Percentiles rank a stretch among this genome's conserved stretches.
phyloP scores from a whole-genome alignment of 2,888 invertebrate species.

The Dynastes hyllus region DNA sequence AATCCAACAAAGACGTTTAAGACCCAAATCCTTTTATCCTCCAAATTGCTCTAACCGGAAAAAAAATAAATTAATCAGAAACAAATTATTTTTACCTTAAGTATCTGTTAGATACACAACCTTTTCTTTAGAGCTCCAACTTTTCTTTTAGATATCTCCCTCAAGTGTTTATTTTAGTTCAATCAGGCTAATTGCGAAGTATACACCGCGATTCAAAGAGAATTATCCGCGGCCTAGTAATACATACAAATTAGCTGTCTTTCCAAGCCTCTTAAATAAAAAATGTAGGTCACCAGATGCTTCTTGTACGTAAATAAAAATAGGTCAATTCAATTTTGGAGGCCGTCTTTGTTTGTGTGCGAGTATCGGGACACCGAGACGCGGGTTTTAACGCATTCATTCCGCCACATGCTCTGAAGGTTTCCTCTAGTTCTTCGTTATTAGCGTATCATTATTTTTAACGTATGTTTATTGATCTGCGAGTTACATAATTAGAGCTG shows the following conservation, averaged over 20 bases:
- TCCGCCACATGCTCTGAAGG: background rate
- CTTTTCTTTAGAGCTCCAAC: too few species aligned
- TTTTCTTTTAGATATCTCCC: too few species aligned
- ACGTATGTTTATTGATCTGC: background rate
- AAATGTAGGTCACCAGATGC: slow-evolving; percentile 25
- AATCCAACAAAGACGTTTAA: too few species aligned
- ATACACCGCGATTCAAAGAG: background rate
- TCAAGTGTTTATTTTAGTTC: too few species aligned
- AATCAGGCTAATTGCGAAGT: background rate
- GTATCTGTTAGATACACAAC: background rate
- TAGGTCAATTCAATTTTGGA: slow-evolving; percentile 28
- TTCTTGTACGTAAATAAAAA: slow-evolving; percentile 26
- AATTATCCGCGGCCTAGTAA: too few species aligned
- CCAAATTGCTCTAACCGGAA: too few species aligned
- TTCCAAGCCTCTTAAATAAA: slow-evolving; percentile 6
- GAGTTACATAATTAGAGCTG: too few species aligned
- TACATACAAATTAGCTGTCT: slow-evolving; percentile 6
- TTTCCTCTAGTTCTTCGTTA: background rate
- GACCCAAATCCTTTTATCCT: too few species aligned
- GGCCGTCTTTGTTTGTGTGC: slow-evolving; percentile 25
- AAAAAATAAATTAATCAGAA: too few species aligned
- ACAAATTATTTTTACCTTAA: too few species aligned
- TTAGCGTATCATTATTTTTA: slow-evolving; percentile 14
- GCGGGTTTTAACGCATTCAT: slow-evolving; percentile 2
- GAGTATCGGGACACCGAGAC: slow-evolving; percentile 1